Base-by-base conservation (phyloP, 1,140 invertebrate genomes). In the Apis dorsata region DNA sequence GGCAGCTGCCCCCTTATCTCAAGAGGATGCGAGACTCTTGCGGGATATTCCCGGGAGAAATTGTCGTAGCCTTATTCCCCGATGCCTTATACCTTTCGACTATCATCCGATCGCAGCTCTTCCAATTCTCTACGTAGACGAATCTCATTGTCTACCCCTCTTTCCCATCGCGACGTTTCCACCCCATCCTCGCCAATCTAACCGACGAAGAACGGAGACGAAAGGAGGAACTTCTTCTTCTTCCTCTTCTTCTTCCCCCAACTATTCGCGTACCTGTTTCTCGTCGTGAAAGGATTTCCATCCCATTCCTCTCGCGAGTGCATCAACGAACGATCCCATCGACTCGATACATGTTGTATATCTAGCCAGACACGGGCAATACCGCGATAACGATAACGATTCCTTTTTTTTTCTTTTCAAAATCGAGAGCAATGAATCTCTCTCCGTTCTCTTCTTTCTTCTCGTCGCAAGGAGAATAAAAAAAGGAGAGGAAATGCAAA, bases 31-130 rank as follows among this genome's bases (percentile, higher is more conserved):
- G 51, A 63, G 79, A 84, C 72, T 85, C 85, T 81, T 62, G 65
- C 82, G 73, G 73, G 78, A 79, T 71, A 85, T 88, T 77, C 86
- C 81, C 85, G 60, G 53, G 82, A 87, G 86, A 88, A 88, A 88
- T 87, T 85, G 86, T 88, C 82, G 83, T 82, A 81, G 85, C 77
- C 75, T 84, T 87, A 88, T 87, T 88, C 85, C 86, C 86, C 62
- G 68, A 75, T 84, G 86, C 28, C 86, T 87, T 85, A 81, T 85
- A 87, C 71, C 86, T 87, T 85, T 87, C 86, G 82, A 84, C 86
- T 88, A 87, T 87, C 83, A 85, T 87, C 74, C 82, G 86, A 88
- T 88, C 85, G 83, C 85, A 87, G 79, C 74, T 44, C 82, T 82
- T 87, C 85, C 86, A 87, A 88, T 87, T 88, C 71, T 78, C 63